Evolutionary conservation across 2,888 invertebrate species (phyloP).

Genomic region (Odontocolon sp.): DNA sequence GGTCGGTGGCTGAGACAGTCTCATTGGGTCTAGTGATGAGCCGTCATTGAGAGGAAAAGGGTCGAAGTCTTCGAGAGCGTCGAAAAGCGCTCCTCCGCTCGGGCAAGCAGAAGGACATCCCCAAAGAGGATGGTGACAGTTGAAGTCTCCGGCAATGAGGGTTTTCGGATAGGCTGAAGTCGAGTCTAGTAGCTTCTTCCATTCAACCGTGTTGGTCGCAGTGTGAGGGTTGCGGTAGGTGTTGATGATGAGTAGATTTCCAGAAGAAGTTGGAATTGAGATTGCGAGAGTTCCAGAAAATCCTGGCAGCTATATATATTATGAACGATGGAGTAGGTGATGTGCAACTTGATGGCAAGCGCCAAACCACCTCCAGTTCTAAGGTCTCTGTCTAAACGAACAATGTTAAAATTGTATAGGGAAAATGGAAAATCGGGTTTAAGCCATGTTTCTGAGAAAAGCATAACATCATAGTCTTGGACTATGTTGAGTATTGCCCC

Average conservation of each 20-base stretch:
- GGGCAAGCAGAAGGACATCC: not conserved
- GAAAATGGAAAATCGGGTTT: not conserved
- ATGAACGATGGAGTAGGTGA: not conserved
- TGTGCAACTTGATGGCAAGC: not conserved
- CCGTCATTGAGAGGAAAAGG: not conserved
- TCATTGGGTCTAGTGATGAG: not conserved
- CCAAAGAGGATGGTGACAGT: not conserved
- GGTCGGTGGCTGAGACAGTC: not conserved
- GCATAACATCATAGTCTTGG: slow-evolving; percentile 5
- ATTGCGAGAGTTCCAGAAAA: slow-evolving; percentile 9
- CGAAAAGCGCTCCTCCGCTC: not conserved
- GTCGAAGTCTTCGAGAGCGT: not conserved
- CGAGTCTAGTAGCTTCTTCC: slow-evolving; percentile 4
- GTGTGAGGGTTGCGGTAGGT: not conserved
- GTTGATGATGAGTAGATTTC: not conserved
- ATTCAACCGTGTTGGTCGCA: not conserved
- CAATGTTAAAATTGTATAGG: slow-evolving; percentile 14
- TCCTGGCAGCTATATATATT: not conserved
- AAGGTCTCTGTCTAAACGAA: not conserved
- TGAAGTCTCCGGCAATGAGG: not conserved
- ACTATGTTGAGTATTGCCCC: slow-evolving; percentile 1
- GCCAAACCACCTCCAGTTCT: not conserved
- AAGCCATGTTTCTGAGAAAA: slow-evolving; percentile 29
- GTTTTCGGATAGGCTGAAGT: not conserved
- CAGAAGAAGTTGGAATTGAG: not conserved